A percentile compares a stretch with the other conserved stretches of the same genome.
Evolutionary conservation across 2,888 invertebrate species (phyloP).

Genomic region (Ormyrus nitidulus): DNA sequence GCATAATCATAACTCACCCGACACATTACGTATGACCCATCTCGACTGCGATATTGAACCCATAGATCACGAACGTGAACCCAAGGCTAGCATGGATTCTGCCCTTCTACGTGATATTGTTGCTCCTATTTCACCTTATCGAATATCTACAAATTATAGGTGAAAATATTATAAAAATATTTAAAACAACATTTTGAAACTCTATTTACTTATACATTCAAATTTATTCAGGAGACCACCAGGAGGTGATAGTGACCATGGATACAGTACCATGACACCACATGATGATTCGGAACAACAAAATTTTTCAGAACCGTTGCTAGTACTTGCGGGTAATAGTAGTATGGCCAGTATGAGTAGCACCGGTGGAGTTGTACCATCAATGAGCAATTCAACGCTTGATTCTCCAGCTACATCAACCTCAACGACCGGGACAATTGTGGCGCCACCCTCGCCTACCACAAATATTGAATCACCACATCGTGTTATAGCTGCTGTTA

Average conservation of each 20-base stretch:
- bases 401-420: constrained; percentile 52
- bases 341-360: constrained; percentile 61
- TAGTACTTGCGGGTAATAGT: constrained; percentile 66
- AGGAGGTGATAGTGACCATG: constrained; percentile 92
- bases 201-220: neutral
- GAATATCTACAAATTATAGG: constrained; percentile 86
- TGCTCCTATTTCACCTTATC: constrained; percentile 90
- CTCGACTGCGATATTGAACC: constrained; percentile 83
- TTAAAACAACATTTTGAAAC: neutral
- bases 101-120: constrained; percentile 80
- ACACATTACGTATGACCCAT: constrained; percentile 84
- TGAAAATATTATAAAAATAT: constrained; percentile 7
- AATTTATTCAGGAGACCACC: constrained; percentile 81
- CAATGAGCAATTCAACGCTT: constrained; percentile 38
- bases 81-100: constrained; percentile 79
- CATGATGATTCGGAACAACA: constrained; percentile 92
- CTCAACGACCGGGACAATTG: constrained; percentile 62
- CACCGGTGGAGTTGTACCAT: constrained; percentile 24
- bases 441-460: constrained; percentile 75
- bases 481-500: constrained; percentile 89
- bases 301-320: constrained; percentile 79
- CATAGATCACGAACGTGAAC: constrained; percentile 67
- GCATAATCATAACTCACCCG: constrained; percentile 76
- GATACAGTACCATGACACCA: constrained; percentile 95
- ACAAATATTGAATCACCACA: constrained; percentile 78